Evolutionary conservation across 2,888 invertebrate species (phyloP), one percentile per base, ranked within the genome.

Genomic region (Malthinus seriepunctatus): DNA sequence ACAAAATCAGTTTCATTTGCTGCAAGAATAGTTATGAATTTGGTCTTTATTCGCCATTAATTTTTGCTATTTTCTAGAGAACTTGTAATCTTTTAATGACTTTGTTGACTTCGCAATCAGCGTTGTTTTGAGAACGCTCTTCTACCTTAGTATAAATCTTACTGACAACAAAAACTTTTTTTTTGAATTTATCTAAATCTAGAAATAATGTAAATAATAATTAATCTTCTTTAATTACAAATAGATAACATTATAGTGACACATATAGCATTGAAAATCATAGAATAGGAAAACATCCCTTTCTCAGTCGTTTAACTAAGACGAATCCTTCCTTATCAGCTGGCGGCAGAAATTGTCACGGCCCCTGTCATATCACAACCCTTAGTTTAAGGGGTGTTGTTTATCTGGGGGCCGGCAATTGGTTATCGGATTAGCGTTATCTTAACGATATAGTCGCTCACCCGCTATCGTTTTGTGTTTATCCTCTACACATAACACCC

Each of bases 341-440:
- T 68, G 71, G 72, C 74, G 75, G 73, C 78, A 78, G 78, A 74
- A 76, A 78, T 78, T 77, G 78, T 77, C 76, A 76, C 74, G 73
- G 75, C 72, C 71, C 72, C 74, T 73, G 75, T 77, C 75, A 76
- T 75, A 75, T 74, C 75, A 60, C 61, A 53, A 51, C 63, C 66
- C 68, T 63, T 59, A 46, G 54, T 23, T 23, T 67, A 70, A 42
- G 70, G 70, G 70, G 72, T 72, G 73, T 74, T 76, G 76, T 78
- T 77, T 78, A 77, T 76, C 74, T 74, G 70, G 70, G 72, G 73
- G 67, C 69, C 71, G 73, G 78, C 76, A 78, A 79, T 78, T 78
- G 78, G 76, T 78, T 78, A 79, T 78, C 79, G 79, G 79, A 79
- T 79, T 79, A 78, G 71, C 75, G 73, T 79, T 79, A 79, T 79